Conservation (phyloP, 1,140 invertebrate species). For the Drosophila pruinosa region DNA sequence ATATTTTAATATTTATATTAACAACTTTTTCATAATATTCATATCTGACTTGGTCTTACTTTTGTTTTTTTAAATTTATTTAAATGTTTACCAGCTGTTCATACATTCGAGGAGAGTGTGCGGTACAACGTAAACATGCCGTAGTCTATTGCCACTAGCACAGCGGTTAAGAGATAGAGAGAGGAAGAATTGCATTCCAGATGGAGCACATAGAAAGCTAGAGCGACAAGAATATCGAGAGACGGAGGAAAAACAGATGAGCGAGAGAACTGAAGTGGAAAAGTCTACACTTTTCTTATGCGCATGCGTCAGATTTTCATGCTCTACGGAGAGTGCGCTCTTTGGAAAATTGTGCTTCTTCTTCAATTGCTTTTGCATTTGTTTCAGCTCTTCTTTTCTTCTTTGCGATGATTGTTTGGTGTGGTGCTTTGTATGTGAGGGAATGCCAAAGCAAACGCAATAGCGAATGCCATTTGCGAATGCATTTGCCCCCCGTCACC, state of each 20-base stretch:
- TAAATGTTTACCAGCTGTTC: background rate
- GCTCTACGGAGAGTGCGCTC: conserved; percentile 35
- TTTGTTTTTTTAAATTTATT: background rate
- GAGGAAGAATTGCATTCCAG: conserved; percentile 20
- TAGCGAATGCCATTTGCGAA: conserved; percentile 34
- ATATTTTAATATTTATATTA: no score
- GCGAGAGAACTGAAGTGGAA: conserved; percentile 16
- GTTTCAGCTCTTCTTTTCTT: background rate
- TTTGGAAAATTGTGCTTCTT: conserved; percentile 10
- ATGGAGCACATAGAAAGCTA: conserved; percentile 11
- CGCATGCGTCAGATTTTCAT: conserved; percentile 56
- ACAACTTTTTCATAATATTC: no score
- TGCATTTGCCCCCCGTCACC: background rate
- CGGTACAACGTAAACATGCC: conserved; percentile 71
- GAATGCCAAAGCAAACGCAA: conserved; percentile 52
- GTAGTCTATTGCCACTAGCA: conserved; percentile 42
- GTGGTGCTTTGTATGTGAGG: background rate
- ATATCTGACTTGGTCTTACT: background rate
- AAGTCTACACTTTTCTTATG: conserved; percentile 47
- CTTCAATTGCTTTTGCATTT: conserved; percentile 22
- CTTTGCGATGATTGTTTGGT: conserved; percentile 28
- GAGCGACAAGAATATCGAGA: conserved; percentile 10
- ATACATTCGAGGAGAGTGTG: conserved; percentile 39
- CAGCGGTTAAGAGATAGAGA: background rate
- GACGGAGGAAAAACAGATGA: background rate